phyloP scores from a whole-genome alignment of 2,113 vertebrate species.

The Gopherus evgoodei region DNA sequence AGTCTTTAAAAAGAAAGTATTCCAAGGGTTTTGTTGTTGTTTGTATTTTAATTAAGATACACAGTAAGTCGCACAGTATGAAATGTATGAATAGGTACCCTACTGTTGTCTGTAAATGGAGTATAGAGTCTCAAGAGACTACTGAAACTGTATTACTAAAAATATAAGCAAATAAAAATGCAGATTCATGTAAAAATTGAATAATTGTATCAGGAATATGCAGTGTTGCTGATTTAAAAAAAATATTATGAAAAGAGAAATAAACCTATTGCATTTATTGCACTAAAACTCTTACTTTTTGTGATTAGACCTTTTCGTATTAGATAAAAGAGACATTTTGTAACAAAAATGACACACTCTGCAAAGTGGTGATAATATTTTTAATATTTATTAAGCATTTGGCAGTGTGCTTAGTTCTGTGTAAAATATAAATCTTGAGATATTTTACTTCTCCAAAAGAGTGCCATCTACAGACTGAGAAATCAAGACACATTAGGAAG shows the following conservation, averaged over 20 bases:
- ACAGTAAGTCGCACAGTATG: background rate
- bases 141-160: fast-evolving
- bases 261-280: background rate
- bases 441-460: background rate
- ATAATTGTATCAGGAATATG: background rate
- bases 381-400: background rate
- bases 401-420: background rate
- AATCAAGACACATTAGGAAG: background rate
- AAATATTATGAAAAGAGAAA: background rate
- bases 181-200: background rate
- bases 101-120: background rate
- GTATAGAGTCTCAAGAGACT: fast-evolving
- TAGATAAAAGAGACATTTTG: background rate
- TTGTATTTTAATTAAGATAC: background rate
- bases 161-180: background rate
- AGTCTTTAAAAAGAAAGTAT: background rate
- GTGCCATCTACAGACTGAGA: background rate
- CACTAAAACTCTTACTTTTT: background rate
- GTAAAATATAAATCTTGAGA: background rate
- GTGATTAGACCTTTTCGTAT: background rate
- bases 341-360: background rate
- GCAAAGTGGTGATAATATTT: background rate
- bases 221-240: background rate
- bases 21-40: fast-evolving
- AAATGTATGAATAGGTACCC: background rate